phyloP scores from a whole-genome alignment of 2,888 invertebrate genomes.

The Drosophila atroscutellata region DNA sequence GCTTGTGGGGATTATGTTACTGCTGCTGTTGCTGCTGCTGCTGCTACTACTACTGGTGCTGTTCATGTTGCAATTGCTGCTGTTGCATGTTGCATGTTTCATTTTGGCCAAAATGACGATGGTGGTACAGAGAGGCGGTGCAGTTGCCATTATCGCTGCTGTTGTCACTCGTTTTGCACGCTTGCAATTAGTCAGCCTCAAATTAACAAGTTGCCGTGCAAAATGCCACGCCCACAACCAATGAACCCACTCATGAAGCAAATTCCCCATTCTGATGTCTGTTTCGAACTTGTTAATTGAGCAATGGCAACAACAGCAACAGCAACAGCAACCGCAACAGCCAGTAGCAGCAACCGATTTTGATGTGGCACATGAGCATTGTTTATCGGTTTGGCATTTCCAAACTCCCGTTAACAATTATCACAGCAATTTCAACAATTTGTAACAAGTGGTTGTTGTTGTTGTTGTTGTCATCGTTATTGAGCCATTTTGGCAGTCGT shows the following conservation, averaged over 20 bases:
- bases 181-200: constrained; percentile 77
- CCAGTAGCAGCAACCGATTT: constrained; percentile 23
- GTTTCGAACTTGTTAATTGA: constrained; percentile 43
- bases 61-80: constrained; percentile 22
- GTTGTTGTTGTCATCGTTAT: constrained; percentile 27
- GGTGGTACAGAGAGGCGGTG: constrained; percentile 19
- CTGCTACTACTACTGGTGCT: constrained; percentile 20
- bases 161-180: constrained; percentile 51
- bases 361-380: constrained; percentile 26
- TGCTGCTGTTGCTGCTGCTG: constrained; percentile 23
- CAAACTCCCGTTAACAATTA: constrained; percentile 59
- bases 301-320: constrained; percentile 4
- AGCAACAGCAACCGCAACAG: not conserved
- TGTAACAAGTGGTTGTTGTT: not conserved
- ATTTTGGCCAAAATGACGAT: constrained; percentile 38
- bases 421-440: constrained; percentile 52
- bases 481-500: constrained; percentile 39
- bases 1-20: constrained; percentile 16
- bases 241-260: not conserved
- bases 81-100: constrained; percentile 1
- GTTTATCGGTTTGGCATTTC: constrained; percentile 36
- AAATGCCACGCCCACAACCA: constrained; percentile 64
- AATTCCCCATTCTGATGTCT: constrained; percentile 1
- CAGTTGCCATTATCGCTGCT: constrained; percentile 32
- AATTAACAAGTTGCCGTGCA: constrained; percentile 77